Percentiles rank a stretch among this genome's conserved stretches.
Evolutionary conservation across 2,113 vertebrate genomes (phyloP).

Genomic region (Nettapus auritus): DNA sequence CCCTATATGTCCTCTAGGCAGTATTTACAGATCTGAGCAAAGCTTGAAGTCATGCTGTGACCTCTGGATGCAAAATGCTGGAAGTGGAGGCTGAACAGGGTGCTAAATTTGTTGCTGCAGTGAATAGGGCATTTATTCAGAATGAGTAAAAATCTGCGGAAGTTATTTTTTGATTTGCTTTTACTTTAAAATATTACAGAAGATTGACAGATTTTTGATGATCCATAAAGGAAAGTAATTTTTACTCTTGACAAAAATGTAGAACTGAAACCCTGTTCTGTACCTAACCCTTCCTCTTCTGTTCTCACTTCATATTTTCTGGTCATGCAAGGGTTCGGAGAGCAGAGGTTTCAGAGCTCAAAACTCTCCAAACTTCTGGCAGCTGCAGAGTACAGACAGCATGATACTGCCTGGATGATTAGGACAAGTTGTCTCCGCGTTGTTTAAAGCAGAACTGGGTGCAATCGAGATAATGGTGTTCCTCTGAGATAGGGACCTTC

Average conservation of each 20-base stretch:
- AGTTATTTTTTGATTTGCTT: neutral
- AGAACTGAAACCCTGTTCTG: neutral
- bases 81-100: neutral
- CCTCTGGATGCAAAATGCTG: neutral
- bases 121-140: neutral
- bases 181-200: neutral
- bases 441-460: neutral
- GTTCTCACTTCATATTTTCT: neutral
- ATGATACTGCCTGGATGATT: neutral
- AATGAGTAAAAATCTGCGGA: neutral
- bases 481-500: neutral
- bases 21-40: neutral
- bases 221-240: neutral
- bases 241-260: neutral
- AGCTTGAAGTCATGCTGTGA: neutral
- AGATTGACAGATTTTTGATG: neutral
- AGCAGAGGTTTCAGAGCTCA: neutral
- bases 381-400: neutral
- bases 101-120: neutral
- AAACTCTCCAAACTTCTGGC: neutral
- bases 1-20: neutral
- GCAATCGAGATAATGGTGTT: neutral
- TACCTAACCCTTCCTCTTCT: neutral
- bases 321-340: neutral
- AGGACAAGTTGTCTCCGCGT: neutral